Percentiles rank a stretch among this genome's conserved stretches.
phyloP scores from a whole-genome alignment of 1,140 invertebrate species.

The Meloidogyne exigua region DNA sequence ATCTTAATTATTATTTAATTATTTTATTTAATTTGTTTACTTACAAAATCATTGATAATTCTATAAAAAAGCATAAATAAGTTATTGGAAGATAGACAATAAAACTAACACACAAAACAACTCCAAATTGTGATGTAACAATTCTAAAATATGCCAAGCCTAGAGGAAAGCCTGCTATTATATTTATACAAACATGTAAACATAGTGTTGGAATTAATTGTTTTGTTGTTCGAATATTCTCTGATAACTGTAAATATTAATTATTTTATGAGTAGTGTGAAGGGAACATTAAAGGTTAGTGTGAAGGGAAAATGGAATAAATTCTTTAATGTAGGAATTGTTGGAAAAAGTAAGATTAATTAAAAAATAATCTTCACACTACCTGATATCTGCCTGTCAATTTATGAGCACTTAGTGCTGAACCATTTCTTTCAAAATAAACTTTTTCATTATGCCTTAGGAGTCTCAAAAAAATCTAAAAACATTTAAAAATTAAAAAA shows the following conservation, averaged over 20 bases:
- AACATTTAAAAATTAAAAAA: neutral
- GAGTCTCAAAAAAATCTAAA: neutral
- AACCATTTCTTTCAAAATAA: neutral
- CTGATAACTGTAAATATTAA: neutral
- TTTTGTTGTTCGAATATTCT: constrained; percentile 21
- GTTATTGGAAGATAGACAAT: neutral
- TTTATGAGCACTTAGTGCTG: neutral
- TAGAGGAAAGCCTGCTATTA: neutral
- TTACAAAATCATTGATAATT: neutral
- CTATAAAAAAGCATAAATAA: neutral
- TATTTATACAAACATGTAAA: constrained; percentile 7
- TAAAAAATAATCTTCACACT: no score
- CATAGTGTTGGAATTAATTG: constrained; percentile 13
- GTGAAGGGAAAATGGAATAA: no score
- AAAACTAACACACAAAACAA: neutral
- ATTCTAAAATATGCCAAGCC: neutral
- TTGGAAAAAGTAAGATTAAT: no score
- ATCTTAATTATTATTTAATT: neutral
- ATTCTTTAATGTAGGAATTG: no score
- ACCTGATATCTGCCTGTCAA: neutral
- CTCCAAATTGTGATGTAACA: neutral
- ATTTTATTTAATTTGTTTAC: neutral
- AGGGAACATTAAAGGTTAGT: no score
- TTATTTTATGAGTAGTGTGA: no score
- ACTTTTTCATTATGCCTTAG: neutral